A percentile compares a stretch with the other conserved stretches of the same genome.
These are phyloP conservation scores for Cyprinodon tularosa DNA, from an alignment of 2,113 vertebrate species.

Conservation along the genomic window DNA sequence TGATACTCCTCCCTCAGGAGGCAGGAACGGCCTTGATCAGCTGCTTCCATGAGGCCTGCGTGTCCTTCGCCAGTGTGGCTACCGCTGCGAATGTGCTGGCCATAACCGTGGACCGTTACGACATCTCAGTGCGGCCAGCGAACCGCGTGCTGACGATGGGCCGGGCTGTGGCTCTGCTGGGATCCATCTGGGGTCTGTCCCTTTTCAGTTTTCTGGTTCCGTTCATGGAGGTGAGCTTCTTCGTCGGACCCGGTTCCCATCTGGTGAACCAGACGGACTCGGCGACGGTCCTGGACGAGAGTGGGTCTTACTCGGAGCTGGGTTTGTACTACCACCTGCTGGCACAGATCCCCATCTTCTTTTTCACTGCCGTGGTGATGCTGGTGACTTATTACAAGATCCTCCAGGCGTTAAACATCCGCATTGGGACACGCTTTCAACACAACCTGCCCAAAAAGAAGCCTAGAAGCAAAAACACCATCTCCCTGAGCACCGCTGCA, in stretches of 20 bases:
- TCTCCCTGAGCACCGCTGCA: slow-evolving; percentile 83
- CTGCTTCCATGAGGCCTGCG: slow-evolving; percentile 95
- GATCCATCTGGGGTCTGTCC: slow-evolving; percentile 91
- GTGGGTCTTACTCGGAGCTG: slow-evolving; percentile 88
- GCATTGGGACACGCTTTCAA: slow-evolving; percentile 90
- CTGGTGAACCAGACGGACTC: slow-evolving; percentile 84
- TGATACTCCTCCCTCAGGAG: slow-evolving; percentile 89
- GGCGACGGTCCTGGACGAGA: slow-evolving; percentile 82
- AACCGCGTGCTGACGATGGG: slow-evolving; percentile 94
- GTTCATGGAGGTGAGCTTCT: slow-evolving; percentile 95
- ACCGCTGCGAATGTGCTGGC: slow-evolving; percentile 94
- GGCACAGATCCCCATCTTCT: slow-evolving; percentile 95
- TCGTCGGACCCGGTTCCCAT: slow-evolving; percentile 81
- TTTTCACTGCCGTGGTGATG: slow-evolving; percentile 94
- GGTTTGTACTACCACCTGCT: slow-evolving; percentile 96
- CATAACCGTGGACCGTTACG: slow-evolving; percentile 94
- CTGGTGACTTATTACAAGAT: slow-evolving; percentile 97
- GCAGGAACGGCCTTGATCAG: slow-evolving; percentile 88
- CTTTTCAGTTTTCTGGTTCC: slow-evolving; percentile 94
- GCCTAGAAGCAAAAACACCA: slow-evolving; percentile 85
- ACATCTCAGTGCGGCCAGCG: slow-evolving; percentile 95
- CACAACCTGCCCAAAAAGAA: slow-evolving; percentile 90
- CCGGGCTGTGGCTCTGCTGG: slow-evolving; percentile 88
- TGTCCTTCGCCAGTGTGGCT: slow-evolving; percentile 94
- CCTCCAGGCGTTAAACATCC: slow-evolving; percentile 94